phyloP scores from a whole-genome alignment of 2,797 vertebrate species.

The Tokudaia muenninki region DNA sequence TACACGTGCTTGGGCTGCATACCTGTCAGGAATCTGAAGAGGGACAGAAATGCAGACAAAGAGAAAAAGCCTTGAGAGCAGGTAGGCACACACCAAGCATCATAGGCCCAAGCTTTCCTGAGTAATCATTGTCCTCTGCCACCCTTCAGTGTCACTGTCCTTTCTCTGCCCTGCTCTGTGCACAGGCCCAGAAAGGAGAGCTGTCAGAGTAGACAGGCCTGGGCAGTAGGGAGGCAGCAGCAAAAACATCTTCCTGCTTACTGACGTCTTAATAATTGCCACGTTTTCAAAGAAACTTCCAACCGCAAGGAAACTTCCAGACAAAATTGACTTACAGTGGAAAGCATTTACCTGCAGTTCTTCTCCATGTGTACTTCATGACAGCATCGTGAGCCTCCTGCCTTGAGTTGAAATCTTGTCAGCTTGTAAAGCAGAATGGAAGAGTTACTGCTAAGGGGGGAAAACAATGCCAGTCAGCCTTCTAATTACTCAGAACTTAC shows the following conservation, averaged over 20 bases:
- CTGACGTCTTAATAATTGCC: slow-evolving; percentile 74
- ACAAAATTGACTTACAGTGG: slow-evolving; percentile 74
- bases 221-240: background rate
- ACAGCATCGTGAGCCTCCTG: slow-evolving; percentile 56
- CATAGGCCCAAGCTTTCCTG: background rate
- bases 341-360: slow-evolving; percentile 75
- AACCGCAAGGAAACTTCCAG: slow-evolving; percentile 72
- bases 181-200: slow-evolving; percentile 25
- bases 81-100: background rate
- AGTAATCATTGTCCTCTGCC: background rate
- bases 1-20: background rate
- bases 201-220: slow-evolving; percentile 34
- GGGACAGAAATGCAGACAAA: background rate
- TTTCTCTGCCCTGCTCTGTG: background rate
- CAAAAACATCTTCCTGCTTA: slow-evolving; percentile 7
- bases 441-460: background rate
- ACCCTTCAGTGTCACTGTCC: background rate
- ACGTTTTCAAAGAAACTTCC: slow-evolving; percentile 79
- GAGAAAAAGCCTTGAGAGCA: background rate
- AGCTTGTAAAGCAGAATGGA: slow-evolving; percentile 61
- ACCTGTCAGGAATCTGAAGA: background rate
- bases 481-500: slow-evolving; percentile 55
- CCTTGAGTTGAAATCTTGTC: slow-evolving; percentile 74
- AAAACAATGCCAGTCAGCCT: slow-evolving; percentile 45
- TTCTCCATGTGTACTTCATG: slow-evolving; percentile 61